Base-by-base conservation (phyloP, 2,888 invertebrate species). In the Allygus modestus region DNA sequence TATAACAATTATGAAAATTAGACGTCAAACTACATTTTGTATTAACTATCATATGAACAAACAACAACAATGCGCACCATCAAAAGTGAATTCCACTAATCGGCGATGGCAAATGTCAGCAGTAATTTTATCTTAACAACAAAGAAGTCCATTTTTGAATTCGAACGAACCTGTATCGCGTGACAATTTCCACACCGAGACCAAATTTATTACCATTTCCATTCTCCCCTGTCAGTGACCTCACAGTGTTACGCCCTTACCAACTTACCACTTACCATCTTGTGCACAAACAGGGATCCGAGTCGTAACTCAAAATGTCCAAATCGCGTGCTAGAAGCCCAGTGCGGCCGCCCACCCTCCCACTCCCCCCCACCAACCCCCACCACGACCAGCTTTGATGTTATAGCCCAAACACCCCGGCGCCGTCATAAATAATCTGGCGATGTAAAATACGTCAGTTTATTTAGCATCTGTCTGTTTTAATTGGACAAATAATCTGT, bases 401-500 rank as follows among this genome's bases (percentile, higher is more conserved):
- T 17, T 65, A 65, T 65, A 65, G 65, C 28, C 65, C 65, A 65
- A 65, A 65, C 65, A 65, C 65, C 12, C 65, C 28, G 65, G 65
- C 65, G 65, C 65, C 65, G 15, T 31, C 65, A 15, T 65, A 65
- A 65, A 65, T 65, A 54, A 65, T 65, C 65, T 26, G 23, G 7
- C 4, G 1, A 46, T 11, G 65, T 65, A 17, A 65, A 65, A 65
- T 65, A 65, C 31, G 65, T 5, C 65, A 28, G 65, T 65, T 65
- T 65, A 65, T 65, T 65, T 65, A 65, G 31, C 54, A 54, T 54
- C 65, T 65, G 65, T 65, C 65, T 65, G 31, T 28, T 65, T 31
- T 65, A 65, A 65, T 28, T 65, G 20, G 65, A 65, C 65, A 65
- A 65, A 65, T 65, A 65, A 65, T 65, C 65, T 31, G 65, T 65